Percentiles rank a stretch among this genome's conserved stretches.
phyloP scores from a whole-genome alignment of 92 coral and sea anemone species.

The Epizoanthus ramosus region DNA sequence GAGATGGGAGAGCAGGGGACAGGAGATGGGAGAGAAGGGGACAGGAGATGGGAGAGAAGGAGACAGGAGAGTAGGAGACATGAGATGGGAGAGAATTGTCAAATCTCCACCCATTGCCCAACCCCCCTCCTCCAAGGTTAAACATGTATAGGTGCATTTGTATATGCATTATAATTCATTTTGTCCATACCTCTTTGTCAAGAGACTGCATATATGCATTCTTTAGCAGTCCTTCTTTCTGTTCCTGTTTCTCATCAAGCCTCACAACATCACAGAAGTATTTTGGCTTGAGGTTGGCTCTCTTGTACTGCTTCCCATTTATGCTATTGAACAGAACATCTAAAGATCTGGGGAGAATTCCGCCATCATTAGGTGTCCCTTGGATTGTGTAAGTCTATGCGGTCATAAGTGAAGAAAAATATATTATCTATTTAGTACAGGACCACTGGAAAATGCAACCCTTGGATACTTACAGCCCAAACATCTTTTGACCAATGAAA shows the following conservation, averaged over 20 bases:
- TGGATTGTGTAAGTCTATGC: constrained; percentile 91
- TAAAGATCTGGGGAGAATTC: constrained; percentile 84
- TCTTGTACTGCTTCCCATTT: constrained; percentile 69
- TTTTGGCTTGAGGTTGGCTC: constrained; percentile 83
- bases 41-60: no score
- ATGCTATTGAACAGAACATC: constrained; percentile 94
- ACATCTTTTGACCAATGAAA: neutral
- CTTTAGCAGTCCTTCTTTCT: constrained; percentile 65
- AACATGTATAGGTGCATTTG: no score
- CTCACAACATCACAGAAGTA: constrained; percentile 88
- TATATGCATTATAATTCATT: neutral
- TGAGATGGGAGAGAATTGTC: no score
- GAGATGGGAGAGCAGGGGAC: no score
- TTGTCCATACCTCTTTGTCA: constrained; percentile 71
- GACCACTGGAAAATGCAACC: neutral
- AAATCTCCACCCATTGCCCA: no score
- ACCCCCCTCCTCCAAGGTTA: no score
- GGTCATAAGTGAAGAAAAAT: neutral
- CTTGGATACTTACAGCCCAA: neutral
- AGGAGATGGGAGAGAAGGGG: no score
- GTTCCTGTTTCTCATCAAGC: constrained; percentile 72
- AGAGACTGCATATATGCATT: constrained; percentile 67
- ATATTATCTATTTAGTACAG: neutral
- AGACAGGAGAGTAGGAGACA: no score
- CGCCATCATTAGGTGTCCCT: constrained; percentile 82